Conservation (phyloP, 92 coral and sea anemone species). For the Zoanthus sansibaricus region DNA sequence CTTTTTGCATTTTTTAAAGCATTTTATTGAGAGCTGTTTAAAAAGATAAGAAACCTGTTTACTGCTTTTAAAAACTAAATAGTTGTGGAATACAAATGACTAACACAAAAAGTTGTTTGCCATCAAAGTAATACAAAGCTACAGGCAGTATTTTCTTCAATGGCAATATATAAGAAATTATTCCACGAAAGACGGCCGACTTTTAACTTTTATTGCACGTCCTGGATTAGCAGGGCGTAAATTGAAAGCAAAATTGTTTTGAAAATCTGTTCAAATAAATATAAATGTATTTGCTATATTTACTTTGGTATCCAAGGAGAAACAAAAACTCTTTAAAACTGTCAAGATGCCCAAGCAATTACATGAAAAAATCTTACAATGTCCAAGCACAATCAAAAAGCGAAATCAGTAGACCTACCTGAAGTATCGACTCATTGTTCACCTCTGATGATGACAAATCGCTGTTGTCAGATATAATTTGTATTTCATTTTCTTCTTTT, state of each 20-base stretch:
- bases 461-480: background rate
- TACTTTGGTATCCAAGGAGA: background rate
- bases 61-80: background rate
- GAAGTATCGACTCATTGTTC: constrained; percentile 16
- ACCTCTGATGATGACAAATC: background rate
- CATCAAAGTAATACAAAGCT: background rate
- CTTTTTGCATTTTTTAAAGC: background rate
- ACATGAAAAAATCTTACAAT: background rate
- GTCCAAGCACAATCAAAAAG: background rate
- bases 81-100: background rate
- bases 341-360: background rate
- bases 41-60: constrained; percentile 6
- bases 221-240: background rate
- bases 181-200: background rate
- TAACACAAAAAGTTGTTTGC: background rate
- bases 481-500: background rate
- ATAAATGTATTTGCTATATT: background rate
- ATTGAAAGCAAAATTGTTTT: background rate
- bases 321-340: background rate
- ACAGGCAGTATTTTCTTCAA: background rate
- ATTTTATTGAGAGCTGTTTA: background rate
- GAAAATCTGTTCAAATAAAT: background rate
- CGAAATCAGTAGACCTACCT: constrained; percentile 46
- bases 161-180: background rate
- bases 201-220: background rate